Evolutionary conservation across 1,140 invertebrate genomes (phyloP).

Genomic region (Schlechtendalia chinensis): DNA sequence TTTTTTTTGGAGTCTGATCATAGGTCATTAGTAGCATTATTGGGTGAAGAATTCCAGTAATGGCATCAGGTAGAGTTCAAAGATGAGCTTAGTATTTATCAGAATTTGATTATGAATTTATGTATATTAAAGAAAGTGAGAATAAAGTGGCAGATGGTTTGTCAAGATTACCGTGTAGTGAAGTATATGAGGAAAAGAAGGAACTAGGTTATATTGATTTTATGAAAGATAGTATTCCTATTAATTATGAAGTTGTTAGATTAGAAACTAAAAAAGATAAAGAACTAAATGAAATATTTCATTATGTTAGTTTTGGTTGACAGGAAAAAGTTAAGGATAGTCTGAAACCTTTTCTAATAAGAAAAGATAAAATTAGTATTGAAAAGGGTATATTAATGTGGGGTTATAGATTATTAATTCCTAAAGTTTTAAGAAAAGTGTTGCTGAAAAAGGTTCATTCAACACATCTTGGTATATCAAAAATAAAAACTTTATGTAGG

Average conservation of each 20-base stretch:
- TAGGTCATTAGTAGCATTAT: too few relatives aligned
- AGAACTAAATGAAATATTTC: background rate
- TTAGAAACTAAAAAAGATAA: background rate
- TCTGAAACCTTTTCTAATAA: too few relatives aligned
- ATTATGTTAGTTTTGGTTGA: too few relatives aligned
- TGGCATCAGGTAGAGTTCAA: background rate
- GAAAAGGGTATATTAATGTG: too few relatives aligned
- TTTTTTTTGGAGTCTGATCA: too few relatives aligned
- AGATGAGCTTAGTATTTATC: background rate
- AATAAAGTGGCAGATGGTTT: background rate
- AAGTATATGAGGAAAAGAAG: background rate
- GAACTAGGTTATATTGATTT: background rate
- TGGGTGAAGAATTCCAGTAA: background rate
- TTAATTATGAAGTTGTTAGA: too few relatives aligned
- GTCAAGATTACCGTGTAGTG: background rate
- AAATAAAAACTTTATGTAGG: too few relatives aligned
- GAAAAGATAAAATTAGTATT: too few relatives aligned
- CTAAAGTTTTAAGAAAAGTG: background rate
- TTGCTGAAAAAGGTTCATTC: slow-evolving; percentile 29
- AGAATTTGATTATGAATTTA: background rate
- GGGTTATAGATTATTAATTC: too few relatives aligned
- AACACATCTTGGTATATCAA: too few relatives aligned
- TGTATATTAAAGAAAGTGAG: background rate
- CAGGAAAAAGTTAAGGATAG: too few relatives aligned
- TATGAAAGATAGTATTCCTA: too few relatives aligned